These are phyloP conservation scores for Tenthredo amoena DNA, from an alignment of 2,888 invertebrate genomes.

Conservation along the genomic window DNA sequence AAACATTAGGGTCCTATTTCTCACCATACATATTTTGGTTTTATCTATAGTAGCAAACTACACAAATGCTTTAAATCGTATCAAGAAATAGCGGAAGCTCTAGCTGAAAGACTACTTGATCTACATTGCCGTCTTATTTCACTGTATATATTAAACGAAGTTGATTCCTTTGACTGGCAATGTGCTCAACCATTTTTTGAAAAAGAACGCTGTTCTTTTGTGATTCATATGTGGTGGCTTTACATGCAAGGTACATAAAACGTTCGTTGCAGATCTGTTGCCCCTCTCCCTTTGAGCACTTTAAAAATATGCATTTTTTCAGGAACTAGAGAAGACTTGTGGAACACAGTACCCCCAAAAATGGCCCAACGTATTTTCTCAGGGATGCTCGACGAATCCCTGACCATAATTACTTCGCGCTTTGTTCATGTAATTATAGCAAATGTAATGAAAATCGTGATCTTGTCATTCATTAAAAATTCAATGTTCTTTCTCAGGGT, in stretches of 20 bases:
- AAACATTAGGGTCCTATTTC: not conserved
- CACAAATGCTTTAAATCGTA: slow-evolving; percentile 86
- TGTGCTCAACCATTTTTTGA: slow-evolving; percentile 84
- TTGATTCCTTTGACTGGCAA: slow-evolving; percentile 89
- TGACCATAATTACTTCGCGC: slow-evolving; percentile 89
- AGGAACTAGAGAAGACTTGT: slow-evolving; percentile 90
- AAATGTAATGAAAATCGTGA: not conserved
- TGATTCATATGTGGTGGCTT: slow-evolving; percentile 94
- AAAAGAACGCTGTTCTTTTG: slow-evolving; percentile 88
- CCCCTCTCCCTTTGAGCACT: not conserved
- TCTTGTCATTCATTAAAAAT: not conserved
- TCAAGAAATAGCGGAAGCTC: slow-evolving; percentile 90
- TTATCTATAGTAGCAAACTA: slow-evolving; percentile 69
- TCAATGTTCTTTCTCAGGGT: slow-evolving; percentile 79
- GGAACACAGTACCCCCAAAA: slow-evolving; percentile 93
- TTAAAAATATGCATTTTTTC: slow-evolving; percentile 62
- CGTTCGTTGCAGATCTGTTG: slow-evolving; percentile 52
- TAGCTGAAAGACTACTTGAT: slow-evolving; percentile 90
- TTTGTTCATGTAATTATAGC: slow-evolving; percentile 85
- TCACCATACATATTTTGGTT: not conserved
- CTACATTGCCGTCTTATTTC: slow-evolving; percentile 89
- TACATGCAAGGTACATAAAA: slow-evolving; percentile 86
- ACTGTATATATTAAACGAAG: slow-evolving; percentile 90
- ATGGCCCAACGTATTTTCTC: slow-evolving; percentile 92
- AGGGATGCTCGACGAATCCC: slow-evolving; percentile 92